Conservation (phyloP, 2,797 vertebrate genomes). For the Rousettus madagascariensis region DNA sequence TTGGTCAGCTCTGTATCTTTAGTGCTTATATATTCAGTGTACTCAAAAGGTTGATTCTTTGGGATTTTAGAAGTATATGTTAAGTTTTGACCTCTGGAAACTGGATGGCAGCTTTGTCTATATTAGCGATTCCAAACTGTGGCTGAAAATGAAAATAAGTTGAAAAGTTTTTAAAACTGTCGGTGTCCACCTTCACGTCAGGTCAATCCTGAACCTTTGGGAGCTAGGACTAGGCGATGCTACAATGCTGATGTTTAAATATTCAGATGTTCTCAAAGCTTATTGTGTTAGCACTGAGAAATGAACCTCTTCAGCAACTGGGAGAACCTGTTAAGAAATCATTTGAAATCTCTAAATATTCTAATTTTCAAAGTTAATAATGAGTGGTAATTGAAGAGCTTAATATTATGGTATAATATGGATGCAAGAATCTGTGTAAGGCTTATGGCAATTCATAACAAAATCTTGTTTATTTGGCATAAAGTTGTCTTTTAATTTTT, state of each 20-base stretch:
- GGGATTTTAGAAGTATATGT: background rate
- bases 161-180: background rate
- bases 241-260: background rate
- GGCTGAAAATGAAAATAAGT: conserved; percentile 41
- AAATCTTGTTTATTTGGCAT: background rate
- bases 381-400: background rate
- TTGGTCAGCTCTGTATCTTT: background rate
- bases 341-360: conserved; percentile 24
- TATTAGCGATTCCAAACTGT: background rate
- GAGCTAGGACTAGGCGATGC: background rate
- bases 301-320: background rate
- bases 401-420: background rate
- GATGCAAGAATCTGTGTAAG: background rate
- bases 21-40: background rate
- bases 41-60: background rate
- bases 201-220: background rate
- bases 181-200: background rate
- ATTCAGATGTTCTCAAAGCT: background rate
- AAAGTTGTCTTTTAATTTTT: background rate
- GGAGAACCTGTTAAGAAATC: background rate
- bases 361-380: conserved; percentile 33
- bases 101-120: background rate
- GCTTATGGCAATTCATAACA: background rate
- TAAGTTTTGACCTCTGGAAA: conserved; percentile 34
- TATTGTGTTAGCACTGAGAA: background rate